Evolutionary conservation across 2,113 vertebrate species (phyloP).

Genomic region (Amia ocellicauda): DNA sequence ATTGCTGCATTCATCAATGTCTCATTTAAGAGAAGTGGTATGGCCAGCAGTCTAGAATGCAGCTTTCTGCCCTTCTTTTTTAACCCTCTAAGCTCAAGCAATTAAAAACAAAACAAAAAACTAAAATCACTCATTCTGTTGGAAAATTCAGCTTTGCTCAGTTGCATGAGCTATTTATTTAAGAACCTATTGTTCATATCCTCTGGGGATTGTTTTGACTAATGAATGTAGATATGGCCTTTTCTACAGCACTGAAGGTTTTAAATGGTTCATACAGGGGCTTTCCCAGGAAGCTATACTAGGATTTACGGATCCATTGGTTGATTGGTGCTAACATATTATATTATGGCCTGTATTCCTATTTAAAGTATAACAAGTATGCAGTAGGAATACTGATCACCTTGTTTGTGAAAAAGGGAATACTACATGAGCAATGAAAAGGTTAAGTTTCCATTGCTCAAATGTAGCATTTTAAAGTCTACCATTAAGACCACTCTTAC

Average conservation of each 20-base stretch:
- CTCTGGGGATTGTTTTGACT: background rate
- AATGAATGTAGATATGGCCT: background rate
- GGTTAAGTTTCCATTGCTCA: background rate
- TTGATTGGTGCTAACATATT: no score
- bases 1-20: background rate
- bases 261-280: no score
- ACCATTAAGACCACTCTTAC: background rate
- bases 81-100: background rate
- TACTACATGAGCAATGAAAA: no score
- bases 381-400: no score
- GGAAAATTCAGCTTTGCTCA: background rate
- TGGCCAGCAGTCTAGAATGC: background rate
- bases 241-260: no score
- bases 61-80: background rate
- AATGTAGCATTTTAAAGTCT: background rate
- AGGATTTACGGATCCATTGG: no score
- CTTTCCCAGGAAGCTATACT: no score
- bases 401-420: no score
- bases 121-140: background rate
- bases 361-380: no score
- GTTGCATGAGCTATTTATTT: background rate
- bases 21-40: conserved; percentile 1
- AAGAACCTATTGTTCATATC: background rate
- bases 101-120: background rate
- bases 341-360: no score